Evolutionary conservation across 30 jellyfish, hydroid and myxozoan genomes (phyloP), one percentile per base, ranked within the genome.

Genomic region (Aurelia coerulea): DNA sequence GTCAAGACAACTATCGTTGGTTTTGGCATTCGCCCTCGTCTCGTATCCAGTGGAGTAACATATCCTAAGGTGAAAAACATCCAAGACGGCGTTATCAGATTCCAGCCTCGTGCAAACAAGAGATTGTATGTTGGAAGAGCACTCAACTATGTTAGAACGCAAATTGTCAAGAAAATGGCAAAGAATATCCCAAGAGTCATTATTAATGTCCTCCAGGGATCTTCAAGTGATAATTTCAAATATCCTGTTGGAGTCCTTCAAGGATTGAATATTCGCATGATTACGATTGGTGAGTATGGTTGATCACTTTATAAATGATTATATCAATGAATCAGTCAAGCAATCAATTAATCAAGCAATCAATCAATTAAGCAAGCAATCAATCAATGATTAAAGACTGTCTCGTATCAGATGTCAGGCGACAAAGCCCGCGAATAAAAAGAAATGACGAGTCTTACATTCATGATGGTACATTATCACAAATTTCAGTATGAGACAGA

Each of bases 41-140:
- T 84, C 68, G 42, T 88, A 5, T 62, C 82, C 29, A 78, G 59
- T 8, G 84, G 86, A 14, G 81, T 73, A 19, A 71, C 85, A 12
- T 88, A 62, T 83, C 46, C 88, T 15, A 88, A 70, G 17, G 91
- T 46, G 64, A 69, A 69, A 51, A 87, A 79, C 72, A 62, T 88
- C 33, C 88, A 76, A 62, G 83, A 85, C 50, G 52, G 56, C 18
- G 94, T 85, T 32, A n/a, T 74, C 68, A 62, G 51, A 68, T 53
- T 79, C 50, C 82, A 79, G 12, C 92, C 96, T 34, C 80, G 80
- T 60, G 90, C 96, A 32, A 52, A 62, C 42, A 79, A 73, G 73
- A 80, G 73, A 60, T 23, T 70, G 50, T 64, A 78, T 16, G 80
- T 78, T 31, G 96, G 96, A 54, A 58, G 80, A 39, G 96, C 96